These are phyloP conservation scores for Ylistrum balloti DNA, from an alignment of 1,140 invertebrate genomes.

Conservation along the genomic window DNA sequence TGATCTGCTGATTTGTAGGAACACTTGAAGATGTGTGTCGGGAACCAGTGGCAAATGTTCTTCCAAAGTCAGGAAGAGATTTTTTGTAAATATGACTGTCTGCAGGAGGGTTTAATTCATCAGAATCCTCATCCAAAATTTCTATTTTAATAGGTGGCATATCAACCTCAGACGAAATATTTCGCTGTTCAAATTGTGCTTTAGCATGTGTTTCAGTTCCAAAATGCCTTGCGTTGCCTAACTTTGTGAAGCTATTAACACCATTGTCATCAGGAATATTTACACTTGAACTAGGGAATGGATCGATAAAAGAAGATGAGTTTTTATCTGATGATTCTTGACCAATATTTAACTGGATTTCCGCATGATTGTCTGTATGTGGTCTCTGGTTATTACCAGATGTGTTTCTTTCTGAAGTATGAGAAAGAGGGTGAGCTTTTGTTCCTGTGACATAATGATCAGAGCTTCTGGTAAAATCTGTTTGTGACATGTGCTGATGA, in stretches of 20 bases:
- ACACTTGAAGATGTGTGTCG: neutral
- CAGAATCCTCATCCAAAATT: conserved; percentile 12
- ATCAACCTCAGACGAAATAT: neutral
- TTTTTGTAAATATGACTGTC: neutral
- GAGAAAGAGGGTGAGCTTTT: neutral
- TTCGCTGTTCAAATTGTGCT: neutral
- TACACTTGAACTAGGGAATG: neutral
- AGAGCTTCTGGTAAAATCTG: neutral
- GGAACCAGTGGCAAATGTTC: neutral
- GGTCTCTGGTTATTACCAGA: neutral
- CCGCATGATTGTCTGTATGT: neutral
- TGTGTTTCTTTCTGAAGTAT: neutral
- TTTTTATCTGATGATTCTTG: neutral
- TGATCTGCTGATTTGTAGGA: neutral
- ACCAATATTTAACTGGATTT: neutral
- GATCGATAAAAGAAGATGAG: neutral
- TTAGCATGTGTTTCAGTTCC: neutral
- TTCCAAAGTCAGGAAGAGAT: neutral
- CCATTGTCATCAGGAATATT: neutral
- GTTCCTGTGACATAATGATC: neutral
- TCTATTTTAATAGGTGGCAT: neutral
- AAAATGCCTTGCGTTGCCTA: neutral
- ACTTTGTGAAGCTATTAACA: conserved; percentile 10
- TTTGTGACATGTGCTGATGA: neutral
- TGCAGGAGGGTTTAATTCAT: neutral